These are phyloP conservation scores for Panurus biarmicus DNA, from an alignment of 2,113 vertebrate genomes.

Conservation along the genomic window DNA sequence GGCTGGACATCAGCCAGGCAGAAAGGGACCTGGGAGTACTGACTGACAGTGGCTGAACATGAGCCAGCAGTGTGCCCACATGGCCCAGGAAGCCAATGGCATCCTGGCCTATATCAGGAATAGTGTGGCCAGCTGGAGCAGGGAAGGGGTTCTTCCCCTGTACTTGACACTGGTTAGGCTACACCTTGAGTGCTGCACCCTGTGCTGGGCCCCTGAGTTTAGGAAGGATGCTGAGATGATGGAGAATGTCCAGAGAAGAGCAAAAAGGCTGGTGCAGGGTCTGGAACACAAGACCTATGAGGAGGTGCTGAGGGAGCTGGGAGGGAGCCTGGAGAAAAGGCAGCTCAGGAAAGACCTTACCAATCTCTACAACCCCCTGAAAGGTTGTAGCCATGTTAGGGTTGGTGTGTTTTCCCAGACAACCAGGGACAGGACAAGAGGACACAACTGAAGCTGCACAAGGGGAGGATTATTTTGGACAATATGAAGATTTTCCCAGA, in stretches of 20 bases:
- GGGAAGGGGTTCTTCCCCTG: not conserved
- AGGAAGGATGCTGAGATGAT: not conserved
- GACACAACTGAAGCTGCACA: not conserved
- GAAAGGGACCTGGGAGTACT: not conserved
- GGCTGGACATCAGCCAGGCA: not conserved
- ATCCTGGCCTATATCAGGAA: not conserved
- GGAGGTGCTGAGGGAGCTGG: not conserved
- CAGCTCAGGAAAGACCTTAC: not conserved
- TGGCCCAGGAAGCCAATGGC: not conserved
- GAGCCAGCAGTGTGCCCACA: not conserved
- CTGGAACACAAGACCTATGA: not conserved
- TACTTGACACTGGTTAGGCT: rapidly evolving
- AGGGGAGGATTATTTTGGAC: not conserved
- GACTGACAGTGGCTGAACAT: not conserved
- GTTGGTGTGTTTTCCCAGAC: not conserved
- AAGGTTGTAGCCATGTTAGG: not conserved
- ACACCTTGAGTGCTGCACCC: not conserved
- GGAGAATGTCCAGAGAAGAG: not conserved
- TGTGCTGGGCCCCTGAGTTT: not conserved
- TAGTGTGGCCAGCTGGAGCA: not conserved
- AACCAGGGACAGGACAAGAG: not conserved
- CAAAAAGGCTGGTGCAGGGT: not conserved
- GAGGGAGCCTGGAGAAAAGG: not conserved
- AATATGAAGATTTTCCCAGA: not conserved
- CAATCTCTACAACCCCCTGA: rapidly evolving